phyloP scores from a whole-genome alignment of 1,140 invertebrate species.

The Meteorus sp. region DNA sequence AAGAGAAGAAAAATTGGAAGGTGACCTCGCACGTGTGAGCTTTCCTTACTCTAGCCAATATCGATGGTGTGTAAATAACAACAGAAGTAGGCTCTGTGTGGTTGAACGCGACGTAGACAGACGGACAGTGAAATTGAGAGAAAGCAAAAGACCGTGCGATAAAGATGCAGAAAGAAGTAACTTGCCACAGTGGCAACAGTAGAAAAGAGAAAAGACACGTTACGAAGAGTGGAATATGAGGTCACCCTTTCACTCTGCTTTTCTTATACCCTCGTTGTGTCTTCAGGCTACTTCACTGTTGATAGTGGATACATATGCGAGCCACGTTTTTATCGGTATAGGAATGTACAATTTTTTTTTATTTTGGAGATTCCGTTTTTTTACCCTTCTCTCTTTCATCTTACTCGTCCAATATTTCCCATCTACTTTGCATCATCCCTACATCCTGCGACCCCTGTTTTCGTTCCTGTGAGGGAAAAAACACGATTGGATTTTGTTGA shows the following conservation, averaged over 20 bases:
- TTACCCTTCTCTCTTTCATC: neutral
- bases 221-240: no score
- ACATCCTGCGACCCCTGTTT: neutral
- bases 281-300: neutral
- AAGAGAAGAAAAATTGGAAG: neutral
- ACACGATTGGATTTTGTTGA: conserved; percentile 11
- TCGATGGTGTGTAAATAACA: conserved; percentile 33
- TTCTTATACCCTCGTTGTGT: neutral
- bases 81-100: conserved; percentile 12
- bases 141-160: neutral
- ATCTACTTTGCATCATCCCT: conserved; percentile 18
- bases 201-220: neutral
- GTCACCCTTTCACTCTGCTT: conserved; percentile 1
- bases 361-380: neutral
- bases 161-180: neutral
- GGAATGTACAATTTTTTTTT: conserved; percentile 12
- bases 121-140: neutral
- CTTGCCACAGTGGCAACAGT: conserved; percentile 1
- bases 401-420: conserved; percentile 13
- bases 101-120: neutral
- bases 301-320: conserved; percentile 6
- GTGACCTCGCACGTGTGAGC: neutral
- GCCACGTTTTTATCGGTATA: conserved; percentile 10
- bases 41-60: conserved; percentile 18
- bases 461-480: neutral